A percentile compares a stretch with the other conserved stretches of the same genome.
phyloP scores from a whole-genome alignment of 2,888 invertebrate species.

The Dryomyza anilis region DNA sequence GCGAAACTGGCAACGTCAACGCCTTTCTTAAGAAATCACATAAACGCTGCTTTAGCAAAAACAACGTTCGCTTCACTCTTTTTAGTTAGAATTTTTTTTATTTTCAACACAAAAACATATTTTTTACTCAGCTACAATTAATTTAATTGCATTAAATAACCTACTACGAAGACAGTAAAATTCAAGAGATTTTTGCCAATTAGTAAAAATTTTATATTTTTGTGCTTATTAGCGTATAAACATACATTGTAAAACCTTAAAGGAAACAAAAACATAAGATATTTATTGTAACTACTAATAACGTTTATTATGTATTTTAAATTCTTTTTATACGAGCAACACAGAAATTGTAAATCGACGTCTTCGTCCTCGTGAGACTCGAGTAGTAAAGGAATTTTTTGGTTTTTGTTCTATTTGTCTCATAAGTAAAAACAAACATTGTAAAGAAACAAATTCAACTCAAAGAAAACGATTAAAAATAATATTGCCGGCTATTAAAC shows the following conservation, averaged over 20 bases:
- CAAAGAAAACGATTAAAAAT: conserved; percentile 20
- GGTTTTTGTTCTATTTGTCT: conserved; percentile 30
- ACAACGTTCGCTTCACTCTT: conserved; percentile 21
- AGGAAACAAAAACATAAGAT: conserved; percentile 4
- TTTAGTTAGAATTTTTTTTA: conserved; percentile 22
- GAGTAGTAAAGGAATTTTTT: conserved; percentile 29
- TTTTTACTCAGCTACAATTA: conserved; percentile 14
- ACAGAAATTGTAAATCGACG: conserved; percentile 19
- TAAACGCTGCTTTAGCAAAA: too few species aligned
- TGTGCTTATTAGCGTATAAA: conserved; percentile 9
- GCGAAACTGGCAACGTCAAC: conserved; percentile 7
- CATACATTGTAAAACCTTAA: conserved; percentile 1
- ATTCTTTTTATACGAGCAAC: conserved; percentile 25
- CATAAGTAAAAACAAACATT: conserved; percentile 23
- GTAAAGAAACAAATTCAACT: conserved; percentile 15
- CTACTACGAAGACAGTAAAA: conserved; percentile 4
- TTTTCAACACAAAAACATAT: conserved; percentile 14
- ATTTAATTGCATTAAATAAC: neutral
- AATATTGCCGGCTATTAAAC: conserved; percentile 30
- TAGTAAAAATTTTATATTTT: conserved; percentile 10
- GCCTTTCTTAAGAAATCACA: conserved; percentile 4
- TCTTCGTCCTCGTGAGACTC: conserved; percentile 23
- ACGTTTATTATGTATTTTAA: conserved; percentile 31
- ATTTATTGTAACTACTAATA: conserved; percentile 30
- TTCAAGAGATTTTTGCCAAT: neutral